Conservation (phyloP, 2,797 vertebrate species). For the Sebastes minor region DNA sequence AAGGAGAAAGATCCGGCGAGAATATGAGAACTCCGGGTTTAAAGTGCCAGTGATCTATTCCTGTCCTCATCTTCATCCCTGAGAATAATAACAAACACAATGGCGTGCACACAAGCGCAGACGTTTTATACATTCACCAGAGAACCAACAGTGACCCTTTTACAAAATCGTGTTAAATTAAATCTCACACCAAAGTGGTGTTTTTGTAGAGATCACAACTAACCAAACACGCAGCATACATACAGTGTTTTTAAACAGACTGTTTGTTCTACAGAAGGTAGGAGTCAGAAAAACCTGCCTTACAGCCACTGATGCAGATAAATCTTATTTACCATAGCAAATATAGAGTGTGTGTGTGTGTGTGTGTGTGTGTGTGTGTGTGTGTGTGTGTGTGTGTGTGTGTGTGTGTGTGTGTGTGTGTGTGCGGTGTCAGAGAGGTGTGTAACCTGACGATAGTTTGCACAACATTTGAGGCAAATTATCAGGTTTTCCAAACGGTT, state of each 20-base stretch:
- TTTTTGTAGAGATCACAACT: constrained; percentile 63
- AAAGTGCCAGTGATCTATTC: constrained; percentile 96
- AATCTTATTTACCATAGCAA: constrained; percentile 9
- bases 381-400: too few relatives aligned
- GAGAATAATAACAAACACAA: constrained; percentile 74
- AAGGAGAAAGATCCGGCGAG: constrained; percentile 99
- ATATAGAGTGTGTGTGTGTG: background rate
- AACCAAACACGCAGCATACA: constrained; percentile 43
- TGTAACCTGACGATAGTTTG: background rate
- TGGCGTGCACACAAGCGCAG: constrained; percentile 55
- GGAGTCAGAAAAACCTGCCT: constrained; percentile 61
- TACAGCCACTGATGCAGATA: constrained; percentile 32
- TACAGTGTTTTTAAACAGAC: constrained; percentile 43
- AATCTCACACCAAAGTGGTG: constrained; percentile 62
- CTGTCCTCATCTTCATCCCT: constrained; percentile 79
- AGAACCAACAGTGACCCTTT: constrained; percentile 63
- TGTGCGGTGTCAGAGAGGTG: background rate
- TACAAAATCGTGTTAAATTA: constrained; percentile 53
- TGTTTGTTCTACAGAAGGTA: constrained; percentile 47
- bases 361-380: background rate
- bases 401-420: too few relatives aligned
- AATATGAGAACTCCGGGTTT: constrained; percentile 99
- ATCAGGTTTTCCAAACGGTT: background rate
- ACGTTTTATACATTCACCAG: constrained; percentile 50
- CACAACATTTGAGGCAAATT: background rate